Evolutionary conservation across 2,888 invertebrate genomes (phyloP), one percentile per base, ranked within the genome.

Genomic region (Lochmaea crataegi): DNA sequence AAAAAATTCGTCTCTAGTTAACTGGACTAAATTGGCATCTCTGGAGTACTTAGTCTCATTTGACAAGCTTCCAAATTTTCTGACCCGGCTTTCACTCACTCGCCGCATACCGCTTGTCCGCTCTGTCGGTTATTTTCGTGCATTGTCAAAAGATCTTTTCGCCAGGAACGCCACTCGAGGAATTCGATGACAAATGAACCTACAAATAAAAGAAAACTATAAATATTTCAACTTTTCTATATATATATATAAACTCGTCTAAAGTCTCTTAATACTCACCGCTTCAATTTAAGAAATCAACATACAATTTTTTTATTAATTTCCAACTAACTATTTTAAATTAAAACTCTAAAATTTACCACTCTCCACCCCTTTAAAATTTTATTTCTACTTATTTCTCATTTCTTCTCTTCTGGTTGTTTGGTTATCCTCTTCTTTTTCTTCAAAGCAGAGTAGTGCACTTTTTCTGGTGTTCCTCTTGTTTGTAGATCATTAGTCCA

Each of bases 11-110:
- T 5, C 18, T 48, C 16, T 4, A 22, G 2, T 64, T 18, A 38
- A 53, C 67, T 67, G 67, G 41, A 41, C 58, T 67, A 57, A 57
- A 51, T 66, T 60, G 58, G 68, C 68, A 45, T 82, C 82, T 82
- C 83, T 83, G 84, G 82, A 83, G 82, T 84, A 84, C 84, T 84
- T 51, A 68, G 53, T 69, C 83, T 84, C 85, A 82, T 86, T 86
- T 85, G 85, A 85, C 63, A 84, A 83, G 83, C 82, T 84, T 85
- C 85, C 85, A 85, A 85, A 86, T 83, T 38, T 83, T 83, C 76
- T 82, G 84, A 83, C 83, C 83, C 83, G 83, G 81, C 82, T 82
- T 84, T 84, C 83, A 84, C 82, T 84, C 84, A 84, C 82, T 82
- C 81, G 76, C 77, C 80, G 81, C 85, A 85, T 85, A 83, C 83